Percentiles rank a stretch among this genome's conserved stretches.
Evolutionary conservation across 2,797 vertebrate species (phyloP).

Genomic region (Peromyscus nudipes): DNA sequence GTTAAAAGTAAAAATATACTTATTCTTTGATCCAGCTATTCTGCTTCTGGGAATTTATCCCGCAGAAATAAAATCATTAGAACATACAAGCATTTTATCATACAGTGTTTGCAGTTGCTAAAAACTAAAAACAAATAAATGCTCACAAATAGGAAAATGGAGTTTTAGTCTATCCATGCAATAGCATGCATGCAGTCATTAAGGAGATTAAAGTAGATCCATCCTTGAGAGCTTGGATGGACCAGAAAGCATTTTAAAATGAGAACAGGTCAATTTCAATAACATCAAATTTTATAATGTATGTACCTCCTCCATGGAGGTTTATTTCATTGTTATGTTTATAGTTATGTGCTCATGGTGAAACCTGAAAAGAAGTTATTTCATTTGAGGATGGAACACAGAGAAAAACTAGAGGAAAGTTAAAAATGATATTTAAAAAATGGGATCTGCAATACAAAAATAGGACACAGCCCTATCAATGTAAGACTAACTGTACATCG

Average conservation of each 20-base stretch:
- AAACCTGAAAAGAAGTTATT: background rate
- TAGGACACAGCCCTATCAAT: background rate
- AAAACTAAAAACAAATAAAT: slow-evolving; percentile 44
- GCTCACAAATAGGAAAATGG: background rate
- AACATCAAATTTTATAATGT: slow-evolving; percentile 11
- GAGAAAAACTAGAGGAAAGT: background rate
- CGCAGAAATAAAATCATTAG: slow-evolving; percentile 47
- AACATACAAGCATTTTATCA: background rate
- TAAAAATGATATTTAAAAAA: slow-evolving; percentile 10
- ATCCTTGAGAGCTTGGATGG: background rate
- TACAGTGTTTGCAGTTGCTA: background rate
- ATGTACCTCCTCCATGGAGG: background rate
- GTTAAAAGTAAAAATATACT: slow-evolving; percentile 48
- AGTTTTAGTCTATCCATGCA: background rate
- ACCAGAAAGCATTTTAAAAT: slow-evolving; percentile 20
- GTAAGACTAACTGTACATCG: background rate
- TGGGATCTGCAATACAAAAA: background rate
- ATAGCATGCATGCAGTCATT: background rate
- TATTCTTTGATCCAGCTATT: slow-evolving; percentile 14
- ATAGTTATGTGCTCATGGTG: background rate
- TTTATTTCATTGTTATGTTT: slow-evolving; percentile 12
- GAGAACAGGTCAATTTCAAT: slow-evolving; percentile 48
- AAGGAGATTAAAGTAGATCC: slow-evolving; percentile 11
- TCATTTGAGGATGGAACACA: background rate
- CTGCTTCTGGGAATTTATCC: slow-evolving; percentile 3